Base-by-base conservation (phyloP, 1,140 invertebrate species). In the Drosophila sproati region DNA sequence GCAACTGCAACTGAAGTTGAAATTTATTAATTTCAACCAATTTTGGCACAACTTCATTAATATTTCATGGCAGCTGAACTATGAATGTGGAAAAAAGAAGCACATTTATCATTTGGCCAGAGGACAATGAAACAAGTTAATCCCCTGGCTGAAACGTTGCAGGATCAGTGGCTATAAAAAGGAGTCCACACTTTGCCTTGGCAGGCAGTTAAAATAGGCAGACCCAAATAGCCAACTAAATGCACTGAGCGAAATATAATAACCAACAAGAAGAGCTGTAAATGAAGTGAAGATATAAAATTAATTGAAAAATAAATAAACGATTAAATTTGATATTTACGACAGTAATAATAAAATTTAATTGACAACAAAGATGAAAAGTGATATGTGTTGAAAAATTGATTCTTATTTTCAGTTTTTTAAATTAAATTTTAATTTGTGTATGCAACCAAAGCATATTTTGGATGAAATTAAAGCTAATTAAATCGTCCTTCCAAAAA, bases 111-210 rank as follows among this genome's bases (percentile, higher is more conserved):
- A 85, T 69, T 35, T 20, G 52, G 39, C 7, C 67, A n/a, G 55
- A 57, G 48, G 76, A 72, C 59, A 76, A 87, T 82, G 76, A 60
- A 72, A 89, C 83, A 88, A 89, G 85, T 89, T 88, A 88, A 88
- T 88, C 70, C 69, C 60, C 68, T 12, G 28, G 3, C 3, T 29
- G 52, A 77, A 87, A 88, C n/a, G 83, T 83, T 80, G 82, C 77
- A 70, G 73, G 68, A 71, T 63, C 73, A 64, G 41, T 31, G 59
- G 12, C 8, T 47, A 62, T 64, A 52, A 48, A 75, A 51, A 63
- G 10, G 48, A 43, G 37, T 5, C 61, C 48, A 55, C 12, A 10
- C 7, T 2, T 20, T 28, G 8, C 4, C 3, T 6, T 0, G 41
- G 29, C 39, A 48, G 39, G 6, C 48, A 1, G 20, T 45, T 5